phyloP scores from a whole-genome alignment of 2,113 vertebrate genomes.

The Herpailurus yagouaroundi region DNA sequence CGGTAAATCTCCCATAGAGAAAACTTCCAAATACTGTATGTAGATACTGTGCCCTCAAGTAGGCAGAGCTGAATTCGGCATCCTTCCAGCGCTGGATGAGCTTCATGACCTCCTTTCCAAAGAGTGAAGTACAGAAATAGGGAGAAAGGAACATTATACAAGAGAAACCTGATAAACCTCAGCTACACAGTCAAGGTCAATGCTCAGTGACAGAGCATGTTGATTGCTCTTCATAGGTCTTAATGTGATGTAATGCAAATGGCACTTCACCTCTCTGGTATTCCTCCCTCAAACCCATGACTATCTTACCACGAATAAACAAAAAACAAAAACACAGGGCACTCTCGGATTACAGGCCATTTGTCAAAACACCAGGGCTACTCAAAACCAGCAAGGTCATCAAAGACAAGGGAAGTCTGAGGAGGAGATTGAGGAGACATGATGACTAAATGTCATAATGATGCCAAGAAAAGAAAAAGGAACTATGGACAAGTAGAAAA shows the following conservation, averaged over 20 bases:
- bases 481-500: background rate
- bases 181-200: background rate
- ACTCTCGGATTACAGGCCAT: background rate
- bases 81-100: background rate
- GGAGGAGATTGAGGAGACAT: background rate
- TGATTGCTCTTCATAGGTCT: too few species aligned
- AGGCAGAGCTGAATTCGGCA: background rate
- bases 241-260: background rate
- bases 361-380: background rate
- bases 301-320: background rate
- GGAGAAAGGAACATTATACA: background rate
- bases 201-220: background rate
- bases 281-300: background rate
- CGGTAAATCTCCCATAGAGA: background rate
- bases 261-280: background rate
- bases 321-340: background rate
- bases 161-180: background rate
- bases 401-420: background rate
- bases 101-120: background rate
- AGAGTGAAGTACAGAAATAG: background rate
- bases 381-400: background rate
- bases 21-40: background rate
- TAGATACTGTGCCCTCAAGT: background rate
- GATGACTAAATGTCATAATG: background rate
- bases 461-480: background rate